Evolutionary conservation across 92 coral and sea anemone genomes (phyloP), one percentile per base, ranked within the genome.

Genomic region (Epizoanthus ramosus): DNA sequence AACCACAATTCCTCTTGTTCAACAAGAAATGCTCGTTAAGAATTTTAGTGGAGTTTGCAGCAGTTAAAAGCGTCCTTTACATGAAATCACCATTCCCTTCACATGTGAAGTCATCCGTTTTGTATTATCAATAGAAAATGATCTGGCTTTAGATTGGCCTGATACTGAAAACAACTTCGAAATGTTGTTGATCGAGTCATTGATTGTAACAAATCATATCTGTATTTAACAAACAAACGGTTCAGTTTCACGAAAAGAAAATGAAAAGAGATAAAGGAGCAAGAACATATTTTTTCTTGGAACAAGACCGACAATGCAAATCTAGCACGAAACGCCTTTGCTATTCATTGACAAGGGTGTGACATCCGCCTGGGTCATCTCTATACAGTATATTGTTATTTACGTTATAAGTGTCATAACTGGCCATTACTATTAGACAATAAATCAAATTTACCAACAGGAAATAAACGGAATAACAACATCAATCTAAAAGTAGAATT

Each of bases 61-160:
- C 67, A 56, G 37, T 57, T 31, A 35, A 75, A 75, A 57, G 54
- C 17, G 23, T 33, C 50, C 43, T 24, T 75, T 75, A 25, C 45
- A 37, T 19, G 64, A 63, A 19, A 22, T 43, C 35, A 43, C 52
- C 82, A 77, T 61, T 65, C 71, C 50, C 33, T n/a, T 24, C 58
- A 71, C 21, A 21, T 41, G 59, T 77, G 82, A 77, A 77, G 82
- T 77, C 82, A 77, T 77, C 25, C 82, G 37, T 60, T 19, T 22
- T 9, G 23, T 41, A 12, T 60, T 77, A 61, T 77, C 82, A 77
- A 77, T 77, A 77, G 82, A 61, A 75, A 60, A 63, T 77, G 82
- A 77, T 77, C 82, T 60, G 4, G 23, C 28, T 37, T 43, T 39
- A 33, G 82, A 77, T 77, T 77, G 82, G 82, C 57, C 23, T 77